Evolutionary conservation across 2,113 vertebrate species (phyloP).

Genomic region (Oryzias woworae): DNA sequence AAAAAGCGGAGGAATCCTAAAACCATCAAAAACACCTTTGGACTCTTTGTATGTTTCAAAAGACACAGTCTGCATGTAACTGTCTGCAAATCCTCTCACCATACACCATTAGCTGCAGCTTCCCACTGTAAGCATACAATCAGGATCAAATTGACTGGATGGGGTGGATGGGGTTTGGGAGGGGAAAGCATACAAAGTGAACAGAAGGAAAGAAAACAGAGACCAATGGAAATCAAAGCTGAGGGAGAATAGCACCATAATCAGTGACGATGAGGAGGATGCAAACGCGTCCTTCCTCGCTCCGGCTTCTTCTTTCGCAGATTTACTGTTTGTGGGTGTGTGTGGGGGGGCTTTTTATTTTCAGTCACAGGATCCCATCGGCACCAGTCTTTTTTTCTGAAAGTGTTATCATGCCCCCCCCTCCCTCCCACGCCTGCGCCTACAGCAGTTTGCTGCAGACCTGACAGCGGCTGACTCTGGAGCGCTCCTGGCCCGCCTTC

Average conservation of each 20-base stretch:
- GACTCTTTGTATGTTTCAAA: too few relatives aligned
- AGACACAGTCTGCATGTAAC: too few relatives aligned
- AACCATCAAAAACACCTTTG: too few relatives aligned
- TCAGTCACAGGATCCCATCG: slow-evolving; percentile 47
- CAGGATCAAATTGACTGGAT: too few relatives aligned
- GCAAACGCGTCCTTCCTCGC: slow-evolving; percentile 25
- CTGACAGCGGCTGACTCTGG: slow-evolving; percentile 91
- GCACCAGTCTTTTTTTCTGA: slow-evolving; percentile 8
- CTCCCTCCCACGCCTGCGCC: slow-evolving; percentile 11
- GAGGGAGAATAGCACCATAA: slow-evolving; percentile 83
- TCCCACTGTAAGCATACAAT: too few relatives aligned
- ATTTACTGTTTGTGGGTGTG: slow-evolving; percentile 28
- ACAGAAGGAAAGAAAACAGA: slow-evolving; percentile 79
- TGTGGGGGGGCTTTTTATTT: slow-evolving; percentile 34
- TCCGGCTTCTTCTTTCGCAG: slow-evolving; percentile 22
- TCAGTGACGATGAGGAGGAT: slow-evolving; percentile 65
- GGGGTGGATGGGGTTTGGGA: too few relatives aligned
- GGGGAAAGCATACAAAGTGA: too few relatives aligned
- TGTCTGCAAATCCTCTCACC: too few relatives aligned
- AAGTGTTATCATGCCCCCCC: slow-evolving; percentile 12
- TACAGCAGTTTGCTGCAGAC: slow-evolving; percentile 97
- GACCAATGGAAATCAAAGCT: slow-evolving; percentile 47
- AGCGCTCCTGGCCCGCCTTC: slow-evolving; percentile 87
- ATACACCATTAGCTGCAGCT: too few relatives aligned
- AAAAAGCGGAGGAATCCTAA: too few relatives aligned